These are phyloP conservation scores for Diceros bicornis DNA, from an alignment of 2,797 vertebrate genomes.

Conservation along the genomic window DNA sequence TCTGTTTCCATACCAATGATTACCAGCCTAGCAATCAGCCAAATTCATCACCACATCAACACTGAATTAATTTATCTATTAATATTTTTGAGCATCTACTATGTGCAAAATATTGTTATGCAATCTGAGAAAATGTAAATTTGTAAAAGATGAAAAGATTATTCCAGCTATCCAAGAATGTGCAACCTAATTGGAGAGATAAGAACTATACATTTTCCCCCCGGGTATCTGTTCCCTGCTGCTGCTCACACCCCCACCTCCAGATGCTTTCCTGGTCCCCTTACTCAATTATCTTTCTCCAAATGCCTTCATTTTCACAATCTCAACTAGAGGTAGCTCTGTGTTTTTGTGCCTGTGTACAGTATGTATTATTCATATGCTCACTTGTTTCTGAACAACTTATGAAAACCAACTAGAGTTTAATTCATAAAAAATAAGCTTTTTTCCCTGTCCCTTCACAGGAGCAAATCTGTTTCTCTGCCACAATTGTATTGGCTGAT, in stretches of 20 bases:
- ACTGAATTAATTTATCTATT: conserved; percentile 35
- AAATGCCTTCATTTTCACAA: conserved; percentile 79
- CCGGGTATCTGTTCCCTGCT: neutral
- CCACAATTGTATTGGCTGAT: conserved; percentile 84
- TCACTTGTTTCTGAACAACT: conserved; percentile 83
- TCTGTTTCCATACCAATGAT: neutral
- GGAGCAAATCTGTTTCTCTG: conserved; percentile 81
- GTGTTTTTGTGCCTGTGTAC: conserved; percentile 55
- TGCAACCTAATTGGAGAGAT: conserved; percentile 64
- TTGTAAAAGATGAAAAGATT: conserved; percentile 44
- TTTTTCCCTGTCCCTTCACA: conserved; percentile 58
- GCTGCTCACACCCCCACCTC: neutral
- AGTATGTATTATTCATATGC: conserved; percentile 85
- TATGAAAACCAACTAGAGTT: conserved; percentile 85
- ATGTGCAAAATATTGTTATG: conserved; percentile 4
- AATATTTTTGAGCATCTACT: conserved; percentile 42
- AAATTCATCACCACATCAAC: conserved; percentile 29
- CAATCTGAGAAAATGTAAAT: neutral
- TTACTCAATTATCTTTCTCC: conserved; percentile 75
- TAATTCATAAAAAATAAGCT: conserved; percentile 86
- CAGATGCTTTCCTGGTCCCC: conserved; percentile 50
- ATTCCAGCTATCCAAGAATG: conserved; percentile 50
- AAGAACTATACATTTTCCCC: conserved; percentile 17
- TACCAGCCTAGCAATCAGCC: neutral
- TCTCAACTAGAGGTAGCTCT: conserved; percentile 74